phyloP scores from a whole-genome alignment of 1,140 invertebrate genomes.

The Cecropterus lyciades region DNA sequence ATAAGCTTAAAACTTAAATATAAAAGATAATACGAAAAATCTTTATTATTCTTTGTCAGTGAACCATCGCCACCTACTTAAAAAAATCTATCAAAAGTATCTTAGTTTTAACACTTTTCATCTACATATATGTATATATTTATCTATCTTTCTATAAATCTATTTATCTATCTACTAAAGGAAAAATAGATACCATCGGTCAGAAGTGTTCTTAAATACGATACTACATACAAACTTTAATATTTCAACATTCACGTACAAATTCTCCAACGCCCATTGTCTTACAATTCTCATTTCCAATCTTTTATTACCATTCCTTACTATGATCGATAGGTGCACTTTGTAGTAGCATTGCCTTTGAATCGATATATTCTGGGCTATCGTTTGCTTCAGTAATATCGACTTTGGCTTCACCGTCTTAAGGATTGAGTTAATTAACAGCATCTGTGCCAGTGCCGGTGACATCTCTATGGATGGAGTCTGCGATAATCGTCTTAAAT shows the following conservation, averaged over 20 bases:
- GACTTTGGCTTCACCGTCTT: conserved; percentile 27
- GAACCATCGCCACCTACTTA: too few species aligned
- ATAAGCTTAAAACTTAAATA: too few species aligned
- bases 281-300: conserved; percentile 4
- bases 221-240: too few species aligned
- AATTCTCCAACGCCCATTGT: conserved; percentile 22
- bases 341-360: conserved; percentile 46
- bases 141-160: too few species aligned
- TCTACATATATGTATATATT: too few species aligned
- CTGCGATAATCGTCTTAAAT: conserved; percentile 44
- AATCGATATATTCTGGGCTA: conserved; percentile 44
- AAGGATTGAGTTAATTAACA: conserved; percentile 5
- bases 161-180: too few species aligned
- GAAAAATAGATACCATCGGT: too few species aligned
- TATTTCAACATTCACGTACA: not conserved
- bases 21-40: too few species aligned
- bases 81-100: too few species aligned
- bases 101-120: too few species aligned
- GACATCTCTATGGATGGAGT: conserved; percentile 50
- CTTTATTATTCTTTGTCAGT: too few species aligned
- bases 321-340: conserved; percentile 57
- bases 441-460: conserved; percentile 17
- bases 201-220: too few species aligned
- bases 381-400: conserved; percentile 29
- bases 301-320: conserved; percentile 49